Evolutionary conservation across 2,888 invertebrate genomes (phyloP), one percentile per base, ranked within the genome.

Genomic region (Phragmatobia fuliginosa): DNA sequence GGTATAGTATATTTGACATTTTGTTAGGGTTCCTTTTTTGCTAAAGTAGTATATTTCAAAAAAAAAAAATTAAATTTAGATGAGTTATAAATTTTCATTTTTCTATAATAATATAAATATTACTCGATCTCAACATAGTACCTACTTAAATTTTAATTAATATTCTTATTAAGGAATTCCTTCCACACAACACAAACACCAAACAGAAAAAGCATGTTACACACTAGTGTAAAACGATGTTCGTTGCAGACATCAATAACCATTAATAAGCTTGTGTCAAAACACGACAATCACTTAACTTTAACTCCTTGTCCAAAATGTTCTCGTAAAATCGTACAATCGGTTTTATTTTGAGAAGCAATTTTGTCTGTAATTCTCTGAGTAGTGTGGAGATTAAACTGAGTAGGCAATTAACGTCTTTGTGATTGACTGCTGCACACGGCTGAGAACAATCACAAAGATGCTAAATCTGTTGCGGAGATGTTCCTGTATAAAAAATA

Each of bases 201-300:
- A 28, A 31, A 25, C 18, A 70, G 31, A n/a, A n/a, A 64, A 36
- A 25, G 21, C 36, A 25, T 63, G 25, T n/a, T 68, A 67, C 49
- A 71, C 73, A 77, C 78, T 83, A 87, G 86, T 88, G 84, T 84
- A 85, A 87, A 88, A 86, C 80, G 85, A 73, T 87, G 86, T 87
- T 82, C 78, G 68, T 75, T 76, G 81, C 83, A 83, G 87, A 85
- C 83, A 88, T 85, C 88, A 88, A 88, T 89, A 88, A 89, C 88
- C 92, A 92, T 94, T 90, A 89, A 91, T 92, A 92, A 91, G 85
- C 80, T 79, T 79, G 85, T 84, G 94, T 94, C 94, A 93, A 91
- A 93, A 93, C 92, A 92, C 79, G 84, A 85, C 72, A 76, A 79
- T 84, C 84, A 82, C 82, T 86, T 87, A 88, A 87, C 79, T 82